phyloP scores from a whole-genome alignment of 1,140 invertebrate genomes.

The Tenebrio molitor region DNA sequence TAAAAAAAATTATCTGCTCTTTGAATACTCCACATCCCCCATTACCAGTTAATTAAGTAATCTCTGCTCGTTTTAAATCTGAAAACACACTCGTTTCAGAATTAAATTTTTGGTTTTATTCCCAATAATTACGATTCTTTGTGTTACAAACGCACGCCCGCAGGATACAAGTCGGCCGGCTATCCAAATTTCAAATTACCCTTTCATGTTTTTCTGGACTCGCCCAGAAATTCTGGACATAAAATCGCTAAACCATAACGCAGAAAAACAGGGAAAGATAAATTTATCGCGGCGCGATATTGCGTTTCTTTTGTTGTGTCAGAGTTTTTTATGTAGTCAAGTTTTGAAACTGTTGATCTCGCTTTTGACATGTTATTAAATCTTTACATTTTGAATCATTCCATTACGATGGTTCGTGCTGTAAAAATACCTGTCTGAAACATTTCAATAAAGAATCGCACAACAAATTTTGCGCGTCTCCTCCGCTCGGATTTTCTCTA shows the following conservation, averaged over 20 bases:
- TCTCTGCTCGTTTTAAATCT: neutral
- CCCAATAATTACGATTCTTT: constrained; percentile 1
- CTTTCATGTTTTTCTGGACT: neutral
- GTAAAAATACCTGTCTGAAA: too few relatives aligned
- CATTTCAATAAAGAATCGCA: too few relatives aligned
- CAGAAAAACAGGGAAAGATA: neutral
- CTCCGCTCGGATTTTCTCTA: too few relatives aligned
- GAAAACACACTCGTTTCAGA: neutral
- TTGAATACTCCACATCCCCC: too few relatives aligned
- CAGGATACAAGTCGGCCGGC: neutral
- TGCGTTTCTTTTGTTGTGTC: constrained; percentile 7
- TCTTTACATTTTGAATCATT: neutral
- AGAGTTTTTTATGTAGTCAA: neutral
- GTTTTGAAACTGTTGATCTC: neutral
- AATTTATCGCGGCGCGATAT: constrained; percentile 1
- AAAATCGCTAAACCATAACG: neutral
- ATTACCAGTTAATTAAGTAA: neutral
- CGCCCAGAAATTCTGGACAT: neutral
- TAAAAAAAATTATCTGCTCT: too few relatives aligned
- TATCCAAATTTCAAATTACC: neutral
- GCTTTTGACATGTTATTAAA: constrained; percentile 4
- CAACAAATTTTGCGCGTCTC: too few relatives aligned
- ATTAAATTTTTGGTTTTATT: neutral
- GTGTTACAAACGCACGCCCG: neutral
- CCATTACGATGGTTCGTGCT: too few relatives aligned